These are phyloP conservation scores for Sebastes hubbsi DNA, from an alignment of 2,797 vertebrate species.

Conservation along the genomic window DNA sequence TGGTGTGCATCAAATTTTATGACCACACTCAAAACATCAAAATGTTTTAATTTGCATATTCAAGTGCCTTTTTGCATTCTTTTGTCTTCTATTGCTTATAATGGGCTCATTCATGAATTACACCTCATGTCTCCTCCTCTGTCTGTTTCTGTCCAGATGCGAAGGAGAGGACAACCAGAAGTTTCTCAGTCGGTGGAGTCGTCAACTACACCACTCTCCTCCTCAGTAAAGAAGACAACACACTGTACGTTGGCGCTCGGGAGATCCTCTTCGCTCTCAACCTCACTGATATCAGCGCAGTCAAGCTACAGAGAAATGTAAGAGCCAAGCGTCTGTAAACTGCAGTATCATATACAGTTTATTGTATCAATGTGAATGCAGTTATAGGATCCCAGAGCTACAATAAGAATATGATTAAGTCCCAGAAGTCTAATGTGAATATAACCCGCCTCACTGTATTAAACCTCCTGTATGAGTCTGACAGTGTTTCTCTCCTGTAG, in stretches of 20 bases:
- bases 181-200: constrained; percentile 82
- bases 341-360: neutral
- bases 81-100: neutral
- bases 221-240: constrained; percentile 86
- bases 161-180: constrained; percentile 81
- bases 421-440: constrained; percentile 3
- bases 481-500: constrained; percentile 74
- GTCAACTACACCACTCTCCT: constrained; percentile 90
- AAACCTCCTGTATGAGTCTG: constrained; percentile 12
- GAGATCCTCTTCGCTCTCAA: constrained; percentile 89
- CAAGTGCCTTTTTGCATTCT: constrained; percentile 8
- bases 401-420: constrained; percentile 14
- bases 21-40: constrained; percentile 4
- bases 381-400: neutral
- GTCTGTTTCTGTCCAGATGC: constrained; percentile 71
- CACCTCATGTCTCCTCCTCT: constrained; percentile 1
- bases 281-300: constrained; percentile 81
- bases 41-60: constrained; percentile 23
- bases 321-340: constrained; percentile 48
- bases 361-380: constrained; percentile 30
- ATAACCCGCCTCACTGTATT: constrained; percentile 7
- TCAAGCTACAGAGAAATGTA: constrained; percentile 81
- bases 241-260: constrained; percentile 88
- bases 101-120: constrained; percentile 9
- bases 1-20: constrained; percentile 14